Base-by-base conservation (phyloP, 2,888 invertebrate species). In the Cancer borealis region DNA sequence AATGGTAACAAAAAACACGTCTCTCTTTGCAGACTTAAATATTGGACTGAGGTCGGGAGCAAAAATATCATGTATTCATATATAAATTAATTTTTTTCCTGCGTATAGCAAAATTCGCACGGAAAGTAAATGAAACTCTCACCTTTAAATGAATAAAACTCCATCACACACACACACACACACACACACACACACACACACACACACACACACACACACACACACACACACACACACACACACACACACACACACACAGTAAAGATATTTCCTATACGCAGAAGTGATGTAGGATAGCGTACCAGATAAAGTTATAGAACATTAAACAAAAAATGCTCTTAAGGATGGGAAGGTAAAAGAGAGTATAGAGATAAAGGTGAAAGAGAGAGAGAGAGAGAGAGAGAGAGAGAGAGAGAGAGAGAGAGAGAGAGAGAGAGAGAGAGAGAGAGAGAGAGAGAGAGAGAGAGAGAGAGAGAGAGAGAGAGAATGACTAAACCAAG, bases 371-470 rank as follows among this genome's bases (percentile, higher is more conserved):
- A 66, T 17, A n/a, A n/a, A 66, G 66, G n/a, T 66, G 66, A 66
- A 66, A n/a, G 26, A 30, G 84, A 39, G 14, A 10, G 30, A 39
- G 14, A 39, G 12, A 30, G 46, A 46, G 39, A 45, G 39, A 46
- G 46, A 46, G 30, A 88, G 88, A 46, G 88, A 46, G 39, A 39
- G 39, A 39, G 39, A 26, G 30, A 45, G 88, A 30, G 84, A 84
- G 84, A 39, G 84, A 84, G 84, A 84, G 26, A 30, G 84, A 84
- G 84, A 84, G 84, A 84, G 84, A 84, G 39, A 84, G 84, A 84
- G 84, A 84, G 84, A 39, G 30, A 30, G 26, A 84, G 39, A 84
- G 84, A 39, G 39, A 10, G 73, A 84, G 21, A n/a, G 30, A 84
- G 84, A 84, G 84, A 84, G n/a, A 84, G 1, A 84, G 26, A 17